phyloP scores from a whole-genome alignment of 1,140 invertebrate species.

The Monomorium pharaonis region DNA sequence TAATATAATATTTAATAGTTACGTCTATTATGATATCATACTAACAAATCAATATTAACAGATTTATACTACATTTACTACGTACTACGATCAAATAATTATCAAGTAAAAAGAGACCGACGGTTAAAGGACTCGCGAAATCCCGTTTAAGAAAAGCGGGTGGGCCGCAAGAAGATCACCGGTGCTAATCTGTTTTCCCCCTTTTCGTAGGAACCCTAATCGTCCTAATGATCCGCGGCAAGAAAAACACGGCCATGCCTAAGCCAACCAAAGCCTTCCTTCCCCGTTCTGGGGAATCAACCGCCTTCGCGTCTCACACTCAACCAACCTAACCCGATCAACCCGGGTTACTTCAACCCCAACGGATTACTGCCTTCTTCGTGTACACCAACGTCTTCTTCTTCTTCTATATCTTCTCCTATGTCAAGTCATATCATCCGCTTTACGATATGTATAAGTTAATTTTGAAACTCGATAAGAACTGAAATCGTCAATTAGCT shows the following conservation, averaged over 20 bases:
- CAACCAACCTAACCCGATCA: slow-evolving; percentile 72
- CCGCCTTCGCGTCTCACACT: slow-evolving; percentile 73
- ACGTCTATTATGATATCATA: neutral
- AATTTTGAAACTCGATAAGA: neutral
- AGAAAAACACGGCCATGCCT: slow-evolving; percentile 83
- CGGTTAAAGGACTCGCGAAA: slow-evolving; percentile 34
- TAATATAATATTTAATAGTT: neutral
- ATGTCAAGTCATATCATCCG: neutral
- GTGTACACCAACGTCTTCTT: slow-evolving; percentile 30
- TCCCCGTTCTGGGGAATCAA: slow-evolving; percentile 77
- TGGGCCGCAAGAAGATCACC: slow-evolving; percentile 67
- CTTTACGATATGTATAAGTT: neutral
- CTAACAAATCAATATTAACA: neutral
- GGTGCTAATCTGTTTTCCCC: slow-evolving; percentile 83
- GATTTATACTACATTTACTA: neutral
- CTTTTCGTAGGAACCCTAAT: slow-evolving; percentile 82
- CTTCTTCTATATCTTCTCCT: neutral
- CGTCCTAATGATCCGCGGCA: slow-evolving; percentile 85
- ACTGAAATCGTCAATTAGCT: neutral
- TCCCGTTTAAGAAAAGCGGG: slow-evolving; percentile 65
- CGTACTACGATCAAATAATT: neutral
- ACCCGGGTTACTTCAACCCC: slow-evolving; percentile 66
- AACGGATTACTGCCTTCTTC: slow-evolving; percentile 76
- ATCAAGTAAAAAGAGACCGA: neutral
- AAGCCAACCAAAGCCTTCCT: slow-evolving; percentile 82